Evolutionary conservation across 37 sponge, comb jelly and placozoan genomes (phyloP).

Genomic region (Halichondria panicea): DNA sequence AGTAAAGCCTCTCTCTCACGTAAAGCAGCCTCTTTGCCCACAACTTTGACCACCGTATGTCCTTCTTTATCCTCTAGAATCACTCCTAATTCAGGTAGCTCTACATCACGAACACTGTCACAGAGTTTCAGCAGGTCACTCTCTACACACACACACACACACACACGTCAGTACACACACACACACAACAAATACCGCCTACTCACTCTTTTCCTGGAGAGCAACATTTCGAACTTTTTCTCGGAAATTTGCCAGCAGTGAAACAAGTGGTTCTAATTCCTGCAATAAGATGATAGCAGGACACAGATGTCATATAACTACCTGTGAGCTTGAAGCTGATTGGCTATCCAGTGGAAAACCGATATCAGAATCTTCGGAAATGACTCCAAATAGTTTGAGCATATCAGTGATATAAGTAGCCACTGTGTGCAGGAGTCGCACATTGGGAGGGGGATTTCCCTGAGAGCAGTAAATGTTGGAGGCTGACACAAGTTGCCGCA

Average conservation of each 20-base stretch:
- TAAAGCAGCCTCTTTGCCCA: constrained; percentile 69
- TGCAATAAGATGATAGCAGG: constrained; percentile 35
- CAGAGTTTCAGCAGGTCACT: constrained; percentile 65
- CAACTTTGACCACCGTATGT: constrained; percentile 72
- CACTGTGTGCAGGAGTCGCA: constrained; percentile 31
- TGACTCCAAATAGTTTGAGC: constrained; percentile 68
- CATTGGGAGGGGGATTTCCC: constrained; percentile 22
- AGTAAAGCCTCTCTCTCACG: constrained; percentile 52
- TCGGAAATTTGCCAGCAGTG: constrained; percentile 82
- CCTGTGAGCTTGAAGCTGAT: background rate
- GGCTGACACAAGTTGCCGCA: constrained; percentile 70
- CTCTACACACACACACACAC: constrained; percentile 23
- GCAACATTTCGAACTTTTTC: constrained; percentile 77
- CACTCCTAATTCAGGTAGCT: constrained; percentile 84
- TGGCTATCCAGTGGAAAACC: constrained; percentile 45
- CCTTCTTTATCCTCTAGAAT: constrained; percentile 89
- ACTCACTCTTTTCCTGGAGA: constrained; percentile 52
- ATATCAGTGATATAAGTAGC: constrained; percentile 49
- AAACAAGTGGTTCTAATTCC: constrained; percentile 68
- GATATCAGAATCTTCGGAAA: constrained; percentile 17
- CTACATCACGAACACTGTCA: constrained; percentile 81
- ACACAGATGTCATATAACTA: background rate
- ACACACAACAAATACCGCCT: background rate
- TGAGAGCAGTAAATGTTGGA: constrained; percentile 64
- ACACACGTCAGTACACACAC: background rate